Percentiles rank a stretch among this genome's conserved stretches.
These are phyloP conservation scores for Hippocampus abdominalis DNA, from an alignment of 2,113 vertebrate genomes.

Conservation along the genomic window DNA sequence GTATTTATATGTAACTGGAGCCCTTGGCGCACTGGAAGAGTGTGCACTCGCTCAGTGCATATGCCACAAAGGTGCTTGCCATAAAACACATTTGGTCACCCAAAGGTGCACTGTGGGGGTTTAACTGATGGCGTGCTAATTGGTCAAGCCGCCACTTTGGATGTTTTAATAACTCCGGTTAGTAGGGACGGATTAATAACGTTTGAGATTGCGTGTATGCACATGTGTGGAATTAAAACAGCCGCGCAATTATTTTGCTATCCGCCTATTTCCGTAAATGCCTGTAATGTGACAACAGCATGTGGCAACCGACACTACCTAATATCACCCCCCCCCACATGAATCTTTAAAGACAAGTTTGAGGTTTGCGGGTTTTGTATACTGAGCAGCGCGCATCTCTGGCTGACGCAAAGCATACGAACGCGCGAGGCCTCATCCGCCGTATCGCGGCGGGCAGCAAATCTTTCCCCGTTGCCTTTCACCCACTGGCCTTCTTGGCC, in stretches of 20 bases:
- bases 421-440: slow-evolving; percentile 43
- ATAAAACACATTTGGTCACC: neutral
- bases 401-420: slow-evolving; percentile 50
- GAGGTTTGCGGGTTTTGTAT: slow-evolving; percentile 12
- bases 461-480: slow-evolving; percentile 61
- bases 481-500: slow-evolving; percentile 40
- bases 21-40: neutral
- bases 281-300: no score
- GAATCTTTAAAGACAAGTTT: slow-evolving; percentile 14
- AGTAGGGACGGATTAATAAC: no score
- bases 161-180: no score
- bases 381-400: slow-evolving; percentile 26
- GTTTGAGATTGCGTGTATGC: no score
- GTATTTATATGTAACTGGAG: slow-evolving; percentile 1
- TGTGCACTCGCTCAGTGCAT: neutral
- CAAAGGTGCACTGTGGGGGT: neutral
- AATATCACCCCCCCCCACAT: neutral
- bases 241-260: no score
- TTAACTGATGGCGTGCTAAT: neutral
- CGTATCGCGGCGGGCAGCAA: slow-evolving; percentile 64
- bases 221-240: no score
- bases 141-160: neutral
- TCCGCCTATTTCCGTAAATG: no score
- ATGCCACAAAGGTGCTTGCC: neutral
- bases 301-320: no score